A percentile compares a stretch with the other conserved stretches of the same genome.
These are phyloP conservation scores for Enteromius radiatus DNA, from an alignment of 2,797 vertebrate species.

Conservation along the genomic window DNA sequence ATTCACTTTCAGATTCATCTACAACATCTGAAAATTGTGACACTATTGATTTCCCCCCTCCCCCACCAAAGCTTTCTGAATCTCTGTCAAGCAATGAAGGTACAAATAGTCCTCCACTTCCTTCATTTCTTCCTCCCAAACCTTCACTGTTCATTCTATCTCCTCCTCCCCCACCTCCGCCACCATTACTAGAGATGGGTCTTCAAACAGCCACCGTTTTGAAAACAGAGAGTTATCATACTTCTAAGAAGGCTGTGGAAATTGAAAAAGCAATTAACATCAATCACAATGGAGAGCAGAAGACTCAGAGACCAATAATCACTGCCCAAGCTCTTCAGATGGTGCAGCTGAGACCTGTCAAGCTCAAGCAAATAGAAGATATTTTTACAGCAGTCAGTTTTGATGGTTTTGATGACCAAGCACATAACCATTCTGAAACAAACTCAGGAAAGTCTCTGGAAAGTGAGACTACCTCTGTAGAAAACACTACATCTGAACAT, in stretches of 20 bases:
- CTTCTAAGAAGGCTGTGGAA: conserved; percentile 1
- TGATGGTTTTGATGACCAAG: conserved; percentile 46
- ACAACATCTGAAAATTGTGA: conserved; percentile 31
- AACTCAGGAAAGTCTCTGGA: conserved; percentile 69
- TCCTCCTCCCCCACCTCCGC: conserved; percentile 47
- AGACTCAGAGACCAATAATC: conserved; percentile 77
- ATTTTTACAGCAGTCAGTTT: conserved; percentile 69
- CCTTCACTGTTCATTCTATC: conserved; percentile 56
- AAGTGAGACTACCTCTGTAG: conserved; percentile 55
- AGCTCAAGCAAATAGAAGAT: conserved; percentile 65
- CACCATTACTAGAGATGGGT: conserved; percentile 44
- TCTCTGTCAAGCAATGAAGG: conserved; percentile 39
- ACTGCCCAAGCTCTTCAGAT: conserved; percentile 85
- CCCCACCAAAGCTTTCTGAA: conserved; percentile 69
- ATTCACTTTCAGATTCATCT: conserved; percentile 47
- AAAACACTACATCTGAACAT: conserved; percentile 44
- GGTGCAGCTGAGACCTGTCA: conserved; percentile 84
- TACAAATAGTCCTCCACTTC: conserved; percentile 6
- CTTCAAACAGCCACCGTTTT: conserved; percentile 35
- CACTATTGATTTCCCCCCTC: conserved; percentile 67
- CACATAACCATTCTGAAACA: conserved; percentile 59
- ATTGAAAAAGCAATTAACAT: conserved; percentile 38
- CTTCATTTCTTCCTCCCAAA: conserved; percentile 39
- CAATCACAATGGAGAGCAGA: conserved; percentile 63
- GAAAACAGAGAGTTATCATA: conserved; percentile 10